phyloP scores from a whole-genome alignment of 2,888 invertebrate genomes.

The Heteromyza rotundicornis region DNA sequence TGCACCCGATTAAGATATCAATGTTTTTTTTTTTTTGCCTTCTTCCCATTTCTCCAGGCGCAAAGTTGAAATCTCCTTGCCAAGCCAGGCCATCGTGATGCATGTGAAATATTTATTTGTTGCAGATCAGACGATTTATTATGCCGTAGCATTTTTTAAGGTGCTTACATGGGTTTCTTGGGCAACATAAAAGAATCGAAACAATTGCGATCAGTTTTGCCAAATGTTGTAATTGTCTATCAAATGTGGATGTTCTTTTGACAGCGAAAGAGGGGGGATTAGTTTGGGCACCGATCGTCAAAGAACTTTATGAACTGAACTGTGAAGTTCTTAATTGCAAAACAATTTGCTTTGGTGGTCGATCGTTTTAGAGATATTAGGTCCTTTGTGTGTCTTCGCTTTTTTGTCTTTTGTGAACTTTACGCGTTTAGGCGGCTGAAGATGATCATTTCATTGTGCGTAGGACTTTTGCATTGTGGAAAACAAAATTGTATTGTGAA shows the following conservation, averaged over 20 bases:
- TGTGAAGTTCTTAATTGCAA: conserved; percentile 40
- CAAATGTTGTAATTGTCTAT: conserved; percentile 31
- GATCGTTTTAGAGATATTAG: conserved; percentile 18
- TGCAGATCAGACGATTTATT: conserved; percentile 14
- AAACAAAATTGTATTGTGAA: no score
- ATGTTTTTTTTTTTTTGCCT: background rate
- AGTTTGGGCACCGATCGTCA: background rate
- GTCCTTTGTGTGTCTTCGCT: no score
- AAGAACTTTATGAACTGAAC: conserved; percentile 16
- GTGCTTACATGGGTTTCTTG: conserved; percentile 45
- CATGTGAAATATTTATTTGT: conserved; percentile 11
- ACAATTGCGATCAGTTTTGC: conserved; percentile 18
- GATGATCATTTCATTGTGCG: background rate
- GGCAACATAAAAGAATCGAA: background rate
- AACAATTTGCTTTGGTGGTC: conserved; percentile 52
- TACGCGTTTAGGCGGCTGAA: background rate
- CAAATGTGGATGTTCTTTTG: conserved; percentile 12
- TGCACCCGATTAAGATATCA: conserved; percentile 13
- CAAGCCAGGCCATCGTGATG: background rate
- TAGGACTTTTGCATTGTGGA: no score
- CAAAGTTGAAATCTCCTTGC: conserved; percentile 7
- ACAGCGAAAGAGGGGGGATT: conserved; percentile 11
- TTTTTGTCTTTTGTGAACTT: background rate
- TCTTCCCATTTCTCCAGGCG: conserved; percentile 1
- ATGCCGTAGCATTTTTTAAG: conserved; percentile 37